Evolutionary conservation across 2,113 vertebrate genomes (phyloP).

Genomic region (Psittacula cyanocephala): DNA sequence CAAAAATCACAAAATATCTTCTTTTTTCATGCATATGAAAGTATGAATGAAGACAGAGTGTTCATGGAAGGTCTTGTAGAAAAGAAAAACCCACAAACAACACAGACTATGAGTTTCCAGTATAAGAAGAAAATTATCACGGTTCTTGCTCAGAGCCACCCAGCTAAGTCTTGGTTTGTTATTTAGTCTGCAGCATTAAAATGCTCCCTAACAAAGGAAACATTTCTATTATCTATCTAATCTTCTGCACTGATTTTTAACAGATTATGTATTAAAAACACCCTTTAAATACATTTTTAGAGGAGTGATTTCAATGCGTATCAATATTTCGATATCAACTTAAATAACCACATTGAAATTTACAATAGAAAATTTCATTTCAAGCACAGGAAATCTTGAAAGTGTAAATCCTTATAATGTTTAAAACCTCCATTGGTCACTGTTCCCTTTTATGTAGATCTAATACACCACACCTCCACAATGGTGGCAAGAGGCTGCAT

Average conservation of each 20-base stretch:
- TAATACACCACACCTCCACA: neutral
- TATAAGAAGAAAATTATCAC: neutral
- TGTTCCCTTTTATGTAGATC: neutral
- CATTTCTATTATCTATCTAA: neutral
- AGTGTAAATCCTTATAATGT: neutral
- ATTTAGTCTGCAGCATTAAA: neutral
- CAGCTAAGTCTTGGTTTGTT: neutral
- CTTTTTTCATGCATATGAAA: neutral
- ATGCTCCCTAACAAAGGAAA: neutral
- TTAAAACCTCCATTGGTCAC: neutral
- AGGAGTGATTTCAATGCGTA: neutral
- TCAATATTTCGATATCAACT: neutral
- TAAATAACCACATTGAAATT: neutral
- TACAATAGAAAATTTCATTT: neutral
- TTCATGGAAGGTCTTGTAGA: neutral
- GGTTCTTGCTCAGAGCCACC: neutral
- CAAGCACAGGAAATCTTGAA: neutral
- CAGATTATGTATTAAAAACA: neutral
- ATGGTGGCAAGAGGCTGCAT: fast-evolving
- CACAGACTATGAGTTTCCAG: neutral
- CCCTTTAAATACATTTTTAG: neutral
- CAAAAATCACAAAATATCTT: neutral
- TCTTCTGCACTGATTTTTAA: neutral
- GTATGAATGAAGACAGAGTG: neutral
- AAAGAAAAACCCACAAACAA: neutral